phyloP scores from a whole-genome alignment of 2,888 invertebrate species.

The Plusia festucae region DNA sequence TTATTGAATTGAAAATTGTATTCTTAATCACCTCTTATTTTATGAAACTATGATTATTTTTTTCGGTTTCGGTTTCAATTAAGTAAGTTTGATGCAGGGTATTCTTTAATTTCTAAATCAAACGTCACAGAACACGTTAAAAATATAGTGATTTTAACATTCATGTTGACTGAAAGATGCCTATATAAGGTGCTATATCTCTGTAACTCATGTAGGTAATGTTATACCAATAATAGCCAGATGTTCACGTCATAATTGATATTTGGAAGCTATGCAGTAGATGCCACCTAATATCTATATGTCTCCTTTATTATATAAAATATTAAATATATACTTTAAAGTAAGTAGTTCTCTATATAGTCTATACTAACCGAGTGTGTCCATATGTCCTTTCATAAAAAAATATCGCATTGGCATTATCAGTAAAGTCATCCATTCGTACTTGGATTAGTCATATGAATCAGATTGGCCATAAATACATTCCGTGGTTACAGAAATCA shows the following conservation, averaged over 20 bases:
- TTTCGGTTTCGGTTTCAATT: too few species aligned
- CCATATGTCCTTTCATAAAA: constrained; percentile 24
- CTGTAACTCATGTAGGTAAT: constrained; percentile 9
- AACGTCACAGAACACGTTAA: constrained; percentile 27
- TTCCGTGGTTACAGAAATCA: constrained; percentile 92
- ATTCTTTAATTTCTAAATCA: neutral
- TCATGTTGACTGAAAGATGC: neutral
- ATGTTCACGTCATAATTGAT: constrained; percentile 6
- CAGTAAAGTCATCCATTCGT: constrained; percentile 36
- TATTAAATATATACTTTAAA: constrained; percentile 18
- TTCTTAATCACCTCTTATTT: neutral
- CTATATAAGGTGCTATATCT: neutral
- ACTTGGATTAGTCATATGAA: constrained; percentile 41
- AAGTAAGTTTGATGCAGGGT: neutral
- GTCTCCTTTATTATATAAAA: constrained; percentile 18
- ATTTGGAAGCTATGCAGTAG: constrained; percentile 19
- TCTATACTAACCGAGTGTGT: constrained; percentile 49
- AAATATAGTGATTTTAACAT: neutral
- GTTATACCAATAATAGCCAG: constrained; percentile 10
- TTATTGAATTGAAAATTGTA: neutral
- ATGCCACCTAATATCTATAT: constrained; percentile 13
- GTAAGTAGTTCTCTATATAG: constrained; percentile 44
- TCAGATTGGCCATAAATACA: constrained; percentile 66
- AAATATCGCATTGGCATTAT: constrained; percentile 17
- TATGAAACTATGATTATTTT: too few species aligned